Evolutionary conservation across 2,797 vertebrate species (phyloP), one percentile per base, ranked within the genome.

Genomic region (Saxicola maurus): DNA sequence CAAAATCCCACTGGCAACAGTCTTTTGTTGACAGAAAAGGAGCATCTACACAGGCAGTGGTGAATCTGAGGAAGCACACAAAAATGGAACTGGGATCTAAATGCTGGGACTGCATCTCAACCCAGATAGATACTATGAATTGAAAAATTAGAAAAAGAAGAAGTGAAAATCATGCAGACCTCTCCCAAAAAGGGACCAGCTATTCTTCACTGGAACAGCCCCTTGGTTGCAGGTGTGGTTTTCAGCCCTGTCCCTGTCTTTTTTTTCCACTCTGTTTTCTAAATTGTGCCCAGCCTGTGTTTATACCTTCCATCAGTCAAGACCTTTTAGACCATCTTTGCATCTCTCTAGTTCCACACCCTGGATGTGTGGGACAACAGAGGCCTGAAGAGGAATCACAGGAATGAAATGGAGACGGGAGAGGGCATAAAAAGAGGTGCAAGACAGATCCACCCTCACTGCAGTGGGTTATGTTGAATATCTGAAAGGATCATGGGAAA

Each of bases 1-100:
- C 16, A 21, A 89, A 93, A 93, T 78, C 73, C 66, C 55, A 62
- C 48, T 20, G 16, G 13, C 66, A 82, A 51, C 38, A 79, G 20
- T 20, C 27, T 82, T 85, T 49, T 72, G 13, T 82, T 91, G 81
- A 84, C 56, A 86, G 66, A 82, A 75, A 37, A 76, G 10, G 10
- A 64, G 46, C n/a, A 91, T 17, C 55, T 68, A 52, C 28, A 27
- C 33, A 78, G 46, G 27, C 33, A 66, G 48, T 49, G 30, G 24
- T 80, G 48, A 91, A 72, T 79, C 38, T 80, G 51, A 35, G 49
- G 14, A 20, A 77, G 51, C 8, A 30, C 31, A 46, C 38, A 51
- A 85, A 85, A 87, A 49, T 3, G 43, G 17, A 86, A 49, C 27
- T 38, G 45, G 5, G 16, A 53, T 82, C n/a, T 73, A 40, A 43